phyloP scores from a whole-genome alignment of 2,888 invertebrate genomes.

The Xestia ashworthii region DNA sequence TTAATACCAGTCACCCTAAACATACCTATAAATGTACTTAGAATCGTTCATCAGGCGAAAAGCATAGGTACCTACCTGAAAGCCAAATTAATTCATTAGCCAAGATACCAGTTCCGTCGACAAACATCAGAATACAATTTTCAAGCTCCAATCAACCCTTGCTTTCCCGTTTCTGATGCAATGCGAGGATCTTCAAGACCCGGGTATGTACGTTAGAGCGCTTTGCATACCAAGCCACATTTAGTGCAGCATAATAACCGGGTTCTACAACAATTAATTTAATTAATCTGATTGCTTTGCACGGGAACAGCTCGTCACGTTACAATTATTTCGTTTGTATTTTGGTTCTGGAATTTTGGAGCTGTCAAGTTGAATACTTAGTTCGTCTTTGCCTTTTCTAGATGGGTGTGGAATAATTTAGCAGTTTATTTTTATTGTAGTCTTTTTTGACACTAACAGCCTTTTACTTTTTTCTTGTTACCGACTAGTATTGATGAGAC shows the following conservation, averaged over 20 bases:
- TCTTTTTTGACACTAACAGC: too few relatives aligned
- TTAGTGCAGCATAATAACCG: conserved; percentile 54
- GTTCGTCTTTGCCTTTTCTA: not conserved
- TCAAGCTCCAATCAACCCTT: conserved; percentile 53
- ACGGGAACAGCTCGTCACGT: conserved; percentile 44
- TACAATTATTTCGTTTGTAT: conserved; percentile 40
- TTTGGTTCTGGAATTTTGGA: not conserved
- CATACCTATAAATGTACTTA: not conserved
- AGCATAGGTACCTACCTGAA: not conserved
- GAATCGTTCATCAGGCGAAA: not conserved
- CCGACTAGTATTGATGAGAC: too few relatives aligned
- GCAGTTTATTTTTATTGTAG: not conserved
- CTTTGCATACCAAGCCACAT: conserved; percentile 59
- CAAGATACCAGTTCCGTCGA: conserved; percentile 18
- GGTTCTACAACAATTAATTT: conserved; percentile 53
- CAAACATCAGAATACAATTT: conserved; percentile 44
- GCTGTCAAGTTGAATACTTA: not conserved
- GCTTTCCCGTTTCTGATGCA: conserved; percentile 26
- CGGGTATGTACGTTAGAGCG: conserved; percentile 35
- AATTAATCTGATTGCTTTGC: conserved; percentile 56
- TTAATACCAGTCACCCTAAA: too few relatives aligned
- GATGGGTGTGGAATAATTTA: not conserved
- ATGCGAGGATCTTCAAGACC: conserved; percentile 30
- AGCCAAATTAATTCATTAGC: conserved; percentile 38
- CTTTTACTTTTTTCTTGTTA: too few relatives aligned